Percentiles rank a stretch among this genome's conserved stretches.
These are phyloP conservation scores for Tenualosa thibaudeaui DNA, from an alignment of 2,797 vertebrate genomes.

Conservation along the genomic window DNA sequence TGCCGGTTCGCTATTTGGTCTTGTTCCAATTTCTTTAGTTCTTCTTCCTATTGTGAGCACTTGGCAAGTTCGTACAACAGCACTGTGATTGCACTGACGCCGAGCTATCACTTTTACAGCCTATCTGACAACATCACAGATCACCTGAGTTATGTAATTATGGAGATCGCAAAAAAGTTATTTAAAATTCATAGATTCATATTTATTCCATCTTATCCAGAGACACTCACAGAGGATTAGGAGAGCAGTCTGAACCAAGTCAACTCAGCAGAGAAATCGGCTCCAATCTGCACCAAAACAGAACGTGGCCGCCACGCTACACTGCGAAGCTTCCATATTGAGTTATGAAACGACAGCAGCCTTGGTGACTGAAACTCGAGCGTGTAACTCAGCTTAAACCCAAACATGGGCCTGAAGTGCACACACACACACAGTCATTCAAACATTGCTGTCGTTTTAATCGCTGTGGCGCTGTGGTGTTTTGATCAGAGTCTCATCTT, in stretches of 20 bases:
- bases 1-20: no score
- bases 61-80: no score
- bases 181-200: conserved; percentile 14
- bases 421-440: not conserved
- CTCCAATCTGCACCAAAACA: not conserved
- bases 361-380: not conserved
- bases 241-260: not conserved
- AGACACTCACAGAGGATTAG: not conserved
- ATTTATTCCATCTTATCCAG: conserved; percentile 4
- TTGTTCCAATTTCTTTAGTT: no score
- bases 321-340: no score
- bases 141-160: conserved; percentile 18
- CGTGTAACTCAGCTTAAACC: not conserved
- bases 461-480: not conserved
- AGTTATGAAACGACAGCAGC: no score
- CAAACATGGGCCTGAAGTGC: not conserved
- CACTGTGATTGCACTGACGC: no score
- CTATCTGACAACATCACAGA: not conserved
- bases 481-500: not conserved
- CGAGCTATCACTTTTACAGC: not conserved
- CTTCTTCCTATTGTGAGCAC: no score
- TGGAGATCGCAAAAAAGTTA: not conserved
- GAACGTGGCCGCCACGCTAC: not conserved
- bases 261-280: conserved; percentile 2
- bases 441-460: not conserved